These are phyloP conservation scores for Empidonax traillii DNA, from an alignment of 2,113 vertebrate genomes.

Conservation along the genomic window DNA sequence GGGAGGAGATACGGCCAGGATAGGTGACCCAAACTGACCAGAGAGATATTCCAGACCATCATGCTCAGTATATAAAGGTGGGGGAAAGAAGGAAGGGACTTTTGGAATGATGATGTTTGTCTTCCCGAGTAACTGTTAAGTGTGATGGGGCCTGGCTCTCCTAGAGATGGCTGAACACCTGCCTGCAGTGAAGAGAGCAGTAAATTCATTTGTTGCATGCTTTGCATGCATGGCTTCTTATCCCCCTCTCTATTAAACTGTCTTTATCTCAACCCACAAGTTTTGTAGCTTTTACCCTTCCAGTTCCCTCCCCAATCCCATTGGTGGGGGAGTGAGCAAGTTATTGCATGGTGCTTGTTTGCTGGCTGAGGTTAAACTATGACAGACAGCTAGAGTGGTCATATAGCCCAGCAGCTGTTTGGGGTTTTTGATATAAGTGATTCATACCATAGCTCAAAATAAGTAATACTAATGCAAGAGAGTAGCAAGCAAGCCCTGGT, in stretches of 20 bases:
- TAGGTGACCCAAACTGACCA: background rate
- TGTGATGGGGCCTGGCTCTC: background rate
- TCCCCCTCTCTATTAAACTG: background rate
- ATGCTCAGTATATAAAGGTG: background rate
- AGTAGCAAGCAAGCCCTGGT: background rate
- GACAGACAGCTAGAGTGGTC: background rate
- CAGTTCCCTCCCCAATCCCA: background rate
- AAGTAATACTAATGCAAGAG: background rate
- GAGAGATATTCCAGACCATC: background rate
- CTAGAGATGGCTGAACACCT: background rate
- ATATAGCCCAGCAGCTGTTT: background rate
- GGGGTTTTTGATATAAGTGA: background rate
- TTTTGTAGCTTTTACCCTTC: background rate
- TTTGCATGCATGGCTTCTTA: background rate
- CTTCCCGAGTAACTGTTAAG: accelerated
- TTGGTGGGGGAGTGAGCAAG: background rate
- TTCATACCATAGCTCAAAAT: background rate
- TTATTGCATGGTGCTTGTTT: background rate
- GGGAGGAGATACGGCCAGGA: background rate
- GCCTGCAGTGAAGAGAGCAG: background rate
- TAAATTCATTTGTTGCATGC: background rate
- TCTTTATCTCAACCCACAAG: background rate
- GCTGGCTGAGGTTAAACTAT: background rate
- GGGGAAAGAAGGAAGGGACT: background rate
- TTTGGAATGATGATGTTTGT: background rate